Conservation (phyloP, 2,888 invertebrate genomes). For the Congeria kusceri region DNA sequence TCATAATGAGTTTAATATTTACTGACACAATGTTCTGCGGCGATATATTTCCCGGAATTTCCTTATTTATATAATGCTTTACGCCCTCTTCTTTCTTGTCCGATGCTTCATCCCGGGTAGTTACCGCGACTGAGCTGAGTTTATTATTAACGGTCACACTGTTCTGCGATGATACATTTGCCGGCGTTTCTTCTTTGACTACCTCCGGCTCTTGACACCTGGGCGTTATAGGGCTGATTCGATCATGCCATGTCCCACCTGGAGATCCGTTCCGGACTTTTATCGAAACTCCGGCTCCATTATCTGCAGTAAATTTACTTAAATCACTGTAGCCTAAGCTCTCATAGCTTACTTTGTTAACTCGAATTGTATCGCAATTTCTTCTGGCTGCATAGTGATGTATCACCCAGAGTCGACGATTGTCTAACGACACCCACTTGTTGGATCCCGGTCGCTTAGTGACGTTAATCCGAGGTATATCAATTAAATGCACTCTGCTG, state of each 20-base stretch:
- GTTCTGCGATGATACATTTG: too few species aligned
- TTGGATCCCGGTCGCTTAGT: constrained; percentile 2
- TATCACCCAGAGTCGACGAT: constrained; percentile 30
- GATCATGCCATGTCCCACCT: constrained; percentile 9
- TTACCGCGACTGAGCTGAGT: too few species aligned
- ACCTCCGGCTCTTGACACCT: background rate
- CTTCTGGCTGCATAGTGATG: constrained; percentile 19
- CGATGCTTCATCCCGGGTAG: too few species aligned
- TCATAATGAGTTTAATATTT: too few species aligned
- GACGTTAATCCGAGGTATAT: constrained; percentile 9
- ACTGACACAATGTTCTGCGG: too few species aligned
- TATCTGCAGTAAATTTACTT: constrained; percentile 4
- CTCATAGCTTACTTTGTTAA: background rate
- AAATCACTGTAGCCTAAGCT: background rate
- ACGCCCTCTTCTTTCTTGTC: too few species aligned
- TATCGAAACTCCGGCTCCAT: constrained; percentile 1
- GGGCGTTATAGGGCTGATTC: constrained; percentile 6
- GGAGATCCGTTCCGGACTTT: background rate
- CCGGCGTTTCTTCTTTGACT: too few species aligned
- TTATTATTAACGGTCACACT: too few species aligned
- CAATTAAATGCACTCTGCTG: background rate
- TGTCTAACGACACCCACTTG: constrained; percentile 21
- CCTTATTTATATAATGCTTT: too few species aligned
- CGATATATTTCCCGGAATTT: too few species aligned
- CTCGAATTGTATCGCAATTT: constrained; percentile 5